Base-by-base conservation (phyloP, 2,888 invertebrate genomes). In the Mellilla xanthometata region DNA sequence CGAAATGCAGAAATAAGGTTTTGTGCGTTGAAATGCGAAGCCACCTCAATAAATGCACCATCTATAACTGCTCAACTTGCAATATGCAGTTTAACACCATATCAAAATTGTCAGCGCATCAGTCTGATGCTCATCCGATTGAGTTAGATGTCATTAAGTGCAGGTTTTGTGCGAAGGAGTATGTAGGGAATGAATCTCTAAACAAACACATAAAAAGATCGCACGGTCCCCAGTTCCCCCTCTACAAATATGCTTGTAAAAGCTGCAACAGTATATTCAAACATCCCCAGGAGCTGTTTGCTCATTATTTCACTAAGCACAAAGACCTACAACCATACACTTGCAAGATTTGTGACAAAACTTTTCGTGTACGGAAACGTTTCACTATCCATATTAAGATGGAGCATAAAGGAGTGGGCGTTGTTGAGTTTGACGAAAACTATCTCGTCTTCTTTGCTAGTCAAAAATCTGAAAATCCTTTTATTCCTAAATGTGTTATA, bases 341-440 rank as follows among this genome's bases (percentile, higher is more conserved):
- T 0, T 88, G 88, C 44, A 76, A 65, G 32, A 81, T 85, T n/a
- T 88, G 88, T 12, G 33, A 80, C 31, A 68, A 58, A 42, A 72
- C 46, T 1, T 88, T 81, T 38, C 54, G 63, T 30, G 29, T 80
- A 1, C 65, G 88, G 0, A 87, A 82, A 32, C 57, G 56, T 2
- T 86, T 88, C 27, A 80, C 84, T 0, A 51, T 87, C 0, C 88
- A 88, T 13, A 88, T 88, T 0, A 86, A 86, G 56, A n/a, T 84
- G 3, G 52, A 54, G 0, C 88, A 88, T 12, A 62, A 76, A 0
- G 77, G 82, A 27, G 44, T 65, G 1, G 88, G 88, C 0, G 81
- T 65, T 13, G 81, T 86, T 5, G 82, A 85, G 31, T 87, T 86
- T 51, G 79, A 86, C 61, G 65, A 82, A 1, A 72, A 76, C 2